phyloP scores from a whole-genome alignment of 2,888 invertebrate species.

The Caenorhabditis sp. region DNA sequence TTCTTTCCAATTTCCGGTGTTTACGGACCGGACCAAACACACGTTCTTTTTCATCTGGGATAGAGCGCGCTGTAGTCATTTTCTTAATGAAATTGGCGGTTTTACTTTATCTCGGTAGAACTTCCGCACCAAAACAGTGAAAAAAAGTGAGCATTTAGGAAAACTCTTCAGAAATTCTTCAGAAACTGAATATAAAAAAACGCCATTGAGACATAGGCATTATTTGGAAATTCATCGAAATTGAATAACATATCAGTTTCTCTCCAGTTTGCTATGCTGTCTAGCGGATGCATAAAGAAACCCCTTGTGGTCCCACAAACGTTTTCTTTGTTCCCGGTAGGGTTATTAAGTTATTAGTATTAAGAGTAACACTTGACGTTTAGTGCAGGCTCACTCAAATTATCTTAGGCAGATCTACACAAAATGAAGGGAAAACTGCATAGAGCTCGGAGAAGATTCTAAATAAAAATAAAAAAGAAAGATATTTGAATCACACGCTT shows the following conservation, averaged over 20 bases:
- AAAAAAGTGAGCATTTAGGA: no score
- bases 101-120: not conserved
- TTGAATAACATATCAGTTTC: slow-evolving; percentile 61
- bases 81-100: not conserved
- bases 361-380: not conserved
- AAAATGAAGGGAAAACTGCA: no score
- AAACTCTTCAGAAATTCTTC: not conserved
- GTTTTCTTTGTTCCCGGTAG: not conserved
- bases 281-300: slow-evolving; percentile 2
- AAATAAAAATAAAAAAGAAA: not conserved
- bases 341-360: not conserved
- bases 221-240: slow-evolving; percentile 64
- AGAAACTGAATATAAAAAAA: slow-evolving; percentile 13
- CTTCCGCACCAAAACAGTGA: no score
- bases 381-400: no score
- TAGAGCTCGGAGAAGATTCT: not conserved
- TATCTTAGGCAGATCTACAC: no score
- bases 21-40: not conserved
- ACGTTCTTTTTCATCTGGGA: not conserved
- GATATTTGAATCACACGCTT: slow-evolving; percentile 8
- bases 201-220: slow-evolving; percentile 1
- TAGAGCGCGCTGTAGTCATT: slow-evolving; percentile 4
- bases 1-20: slow-evolving; percentile 15
- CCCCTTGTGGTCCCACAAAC: not conserved
- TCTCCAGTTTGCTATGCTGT: not conserved